Evolutionary conservation across 2,888 invertebrate genomes (phyloP).

Genomic region (Dysmachus trigonus): DNA sequence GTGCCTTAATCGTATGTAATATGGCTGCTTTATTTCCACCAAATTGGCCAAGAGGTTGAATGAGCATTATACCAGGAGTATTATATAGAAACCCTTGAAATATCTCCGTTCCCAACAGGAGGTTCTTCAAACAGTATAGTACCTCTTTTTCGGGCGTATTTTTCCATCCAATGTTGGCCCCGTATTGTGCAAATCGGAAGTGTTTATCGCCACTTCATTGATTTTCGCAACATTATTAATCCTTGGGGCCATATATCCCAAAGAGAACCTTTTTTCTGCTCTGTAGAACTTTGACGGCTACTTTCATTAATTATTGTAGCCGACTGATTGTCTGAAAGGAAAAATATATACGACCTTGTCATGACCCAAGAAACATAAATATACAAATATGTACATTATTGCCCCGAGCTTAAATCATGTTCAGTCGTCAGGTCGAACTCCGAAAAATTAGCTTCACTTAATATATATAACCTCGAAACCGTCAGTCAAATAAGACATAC

Average conservation of each 20-base stretch:
- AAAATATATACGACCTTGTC: background rate
- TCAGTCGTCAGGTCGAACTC: background rate
- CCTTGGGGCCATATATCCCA: background rate
- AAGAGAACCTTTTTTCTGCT: conserved; percentile 17
- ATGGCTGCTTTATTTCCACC: background rate
- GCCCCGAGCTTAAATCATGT: background rate
- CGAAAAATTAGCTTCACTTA: background rate
- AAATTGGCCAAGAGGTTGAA: background rate
- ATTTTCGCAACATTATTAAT: conserved; percentile 15
- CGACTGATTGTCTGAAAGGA: background rate
- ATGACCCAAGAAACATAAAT: background rate
- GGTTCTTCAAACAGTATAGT: background rate
- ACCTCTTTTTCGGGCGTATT: background rate
- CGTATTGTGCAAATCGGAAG: background rate
- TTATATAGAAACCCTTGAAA: background rate
- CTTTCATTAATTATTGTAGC: conserved; percentile 9
- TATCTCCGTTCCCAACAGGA: background rate
- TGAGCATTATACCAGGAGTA: background rate
- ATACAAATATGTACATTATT: background rate
- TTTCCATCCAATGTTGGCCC: background rate
- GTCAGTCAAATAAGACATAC: background rate
- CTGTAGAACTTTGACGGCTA: conserved; percentile 7
- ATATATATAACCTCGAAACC: background rate
- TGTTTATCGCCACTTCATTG: background rate
- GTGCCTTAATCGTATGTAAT: background rate